phyloP scores from a whole-genome alignment of 2,113 vertebrate species.

The Pollimyrus isidori region DNA sequence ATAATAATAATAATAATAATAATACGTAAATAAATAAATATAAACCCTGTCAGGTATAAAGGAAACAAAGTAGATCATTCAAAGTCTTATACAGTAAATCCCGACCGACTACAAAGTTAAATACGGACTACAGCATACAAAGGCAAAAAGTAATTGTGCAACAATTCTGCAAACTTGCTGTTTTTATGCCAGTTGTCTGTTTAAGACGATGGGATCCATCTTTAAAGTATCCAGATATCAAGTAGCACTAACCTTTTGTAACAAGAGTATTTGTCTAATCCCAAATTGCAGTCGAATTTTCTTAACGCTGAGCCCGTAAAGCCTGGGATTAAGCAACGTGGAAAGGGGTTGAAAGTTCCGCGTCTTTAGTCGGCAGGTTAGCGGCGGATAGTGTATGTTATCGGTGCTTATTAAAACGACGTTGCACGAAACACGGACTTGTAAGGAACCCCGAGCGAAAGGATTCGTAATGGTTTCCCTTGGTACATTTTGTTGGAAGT shows the following conservation, averaged over 20 bases:
- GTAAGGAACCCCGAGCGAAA: slow-evolving; percentile 34
- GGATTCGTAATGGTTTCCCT: slow-evolving; percentile 30
- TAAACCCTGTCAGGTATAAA: background rate
- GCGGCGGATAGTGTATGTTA: slow-evolving; percentile 44
- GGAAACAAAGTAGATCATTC: background rate
- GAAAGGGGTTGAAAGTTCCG: slow-evolving; percentile 46
- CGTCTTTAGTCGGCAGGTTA: slow-evolving; percentile 37
- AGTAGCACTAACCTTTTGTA: slow-evolving; percentile 53
- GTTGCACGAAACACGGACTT: slow-evolving; percentile 54
- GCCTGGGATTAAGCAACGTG: slow-evolving; percentile 62
- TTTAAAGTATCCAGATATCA: slow-evolving; percentile 66
- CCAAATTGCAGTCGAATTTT: slow-evolving; percentile 73
- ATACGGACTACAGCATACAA: slow-evolving; percentile 10
- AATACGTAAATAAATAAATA: background rate
- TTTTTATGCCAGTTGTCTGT: slow-evolving; percentile 28
- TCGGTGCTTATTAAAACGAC: slow-evolving; percentile 55
- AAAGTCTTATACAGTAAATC: background rate
- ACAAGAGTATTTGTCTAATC: slow-evolving; percentile 73
- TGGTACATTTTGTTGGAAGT: slow-evolving; percentile 22
- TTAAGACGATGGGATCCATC: slow-evolving; percentile 50
- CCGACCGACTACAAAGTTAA: slow-evolving; percentile 6
- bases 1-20: background rate
- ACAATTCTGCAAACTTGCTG: slow-evolving; percentile 33
- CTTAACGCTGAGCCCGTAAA: slow-evolving; percentile 69
- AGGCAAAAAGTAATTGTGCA: slow-evolving; percentile 14